phyloP scores from a whole-genome alignment of 2,113 vertebrate species.

The Chiloscyllium plagiosum region DNA sequence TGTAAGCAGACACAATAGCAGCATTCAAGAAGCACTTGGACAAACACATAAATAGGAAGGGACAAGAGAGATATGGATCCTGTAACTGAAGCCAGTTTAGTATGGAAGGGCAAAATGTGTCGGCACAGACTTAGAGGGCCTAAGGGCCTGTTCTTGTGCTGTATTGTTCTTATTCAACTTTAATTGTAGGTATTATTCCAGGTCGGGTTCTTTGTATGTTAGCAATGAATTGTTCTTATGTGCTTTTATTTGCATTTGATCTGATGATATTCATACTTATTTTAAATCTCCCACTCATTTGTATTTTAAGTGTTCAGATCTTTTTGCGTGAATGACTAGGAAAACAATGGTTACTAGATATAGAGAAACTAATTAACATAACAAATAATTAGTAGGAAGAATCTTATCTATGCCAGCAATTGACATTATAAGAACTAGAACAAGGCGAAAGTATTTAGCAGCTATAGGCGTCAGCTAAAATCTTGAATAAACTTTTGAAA shows the following conservation, averaged over 20 bases:
- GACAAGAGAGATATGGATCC: no score
- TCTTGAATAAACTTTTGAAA: background rate
- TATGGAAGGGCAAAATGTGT: no score
- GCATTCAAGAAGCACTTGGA: no score
- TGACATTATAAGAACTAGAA: background rate
- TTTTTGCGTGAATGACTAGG: background rate
- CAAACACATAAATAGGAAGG: no score
- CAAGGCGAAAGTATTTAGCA: background rate
- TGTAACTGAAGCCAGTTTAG: no score
- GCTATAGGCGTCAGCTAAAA: background rate
- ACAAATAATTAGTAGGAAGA: background rate
- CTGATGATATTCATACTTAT: background rate
- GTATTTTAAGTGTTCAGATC: background rate
- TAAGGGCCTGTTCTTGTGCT: no score
- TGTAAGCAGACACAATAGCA: no score
- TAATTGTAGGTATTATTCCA: background rate
- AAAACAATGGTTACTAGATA: background rate
- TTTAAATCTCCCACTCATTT: no score
- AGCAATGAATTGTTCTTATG: no score
- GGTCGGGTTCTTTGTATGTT: background rate
- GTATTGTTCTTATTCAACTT: no score
- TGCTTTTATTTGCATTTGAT: background rate
- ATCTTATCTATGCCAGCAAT: background rate
- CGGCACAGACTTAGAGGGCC: no score
- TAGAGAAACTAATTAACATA: background rate